These are phyloP conservation scores for Anoplopoma fimbria DNA, from an alignment of 2,113 vertebrate genomes.

Conservation along the genomic window DNA sequence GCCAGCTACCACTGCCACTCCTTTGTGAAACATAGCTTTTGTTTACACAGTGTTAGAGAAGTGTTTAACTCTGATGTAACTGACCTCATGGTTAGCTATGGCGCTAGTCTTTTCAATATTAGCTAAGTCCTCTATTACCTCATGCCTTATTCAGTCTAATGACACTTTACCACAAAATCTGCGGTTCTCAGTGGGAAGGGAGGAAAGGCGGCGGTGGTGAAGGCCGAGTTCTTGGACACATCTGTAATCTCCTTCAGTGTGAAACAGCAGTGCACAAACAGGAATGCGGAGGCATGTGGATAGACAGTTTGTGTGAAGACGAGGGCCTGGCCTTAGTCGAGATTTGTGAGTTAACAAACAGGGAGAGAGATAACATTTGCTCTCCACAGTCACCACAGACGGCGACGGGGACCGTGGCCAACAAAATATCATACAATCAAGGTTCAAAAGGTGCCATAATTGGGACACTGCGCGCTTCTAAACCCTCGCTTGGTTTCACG, in stretches of 20 bases:
- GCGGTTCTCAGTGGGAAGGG: neutral
- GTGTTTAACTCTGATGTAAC: neutral
- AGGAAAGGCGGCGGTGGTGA: neutral
- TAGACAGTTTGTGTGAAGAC: conserved; percentile 43
- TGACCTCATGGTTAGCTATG: neutral
- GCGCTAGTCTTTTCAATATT: neutral
- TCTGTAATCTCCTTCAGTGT: conserved; percentile 65
- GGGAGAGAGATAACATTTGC: conserved; percentile 44
- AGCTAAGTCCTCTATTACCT: neutral
- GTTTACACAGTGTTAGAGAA: neutral
- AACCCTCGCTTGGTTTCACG: conserved; percentile 11
- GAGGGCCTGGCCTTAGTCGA: conserved; percentile 29
- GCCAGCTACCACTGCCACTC: neutral
- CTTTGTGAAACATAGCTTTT: neutral
- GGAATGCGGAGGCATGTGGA: conserved; percentile 64
- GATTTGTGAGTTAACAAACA: conserved; percentile 67
- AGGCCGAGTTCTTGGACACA: conserved; percentile 38
- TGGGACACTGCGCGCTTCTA: neutral
- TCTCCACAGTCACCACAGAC: conserved; percentile 37
- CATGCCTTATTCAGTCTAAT: neutral
- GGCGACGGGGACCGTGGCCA: neutral
- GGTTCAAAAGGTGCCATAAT: neutral
- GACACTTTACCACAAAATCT: neutral
- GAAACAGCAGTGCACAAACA: conserved; percentile 57
- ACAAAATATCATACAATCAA: conserved; percentile 29